Conservation (phyloP, 2,888 invertebrate genomes). For the Smittia aterrima region DNA sequence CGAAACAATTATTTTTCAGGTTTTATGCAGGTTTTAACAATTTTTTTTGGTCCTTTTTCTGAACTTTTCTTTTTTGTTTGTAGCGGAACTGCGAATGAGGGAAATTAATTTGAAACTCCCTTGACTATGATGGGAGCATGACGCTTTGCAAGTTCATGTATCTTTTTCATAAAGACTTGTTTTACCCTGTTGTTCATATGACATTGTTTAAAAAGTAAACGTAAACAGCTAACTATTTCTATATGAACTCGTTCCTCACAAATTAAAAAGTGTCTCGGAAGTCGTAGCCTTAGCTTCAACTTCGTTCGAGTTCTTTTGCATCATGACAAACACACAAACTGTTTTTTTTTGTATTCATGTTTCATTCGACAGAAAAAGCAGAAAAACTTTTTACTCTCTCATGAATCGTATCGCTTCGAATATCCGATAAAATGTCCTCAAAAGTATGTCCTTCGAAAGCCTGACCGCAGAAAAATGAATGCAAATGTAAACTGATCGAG, state of each 20-base stretch:
- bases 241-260: not conserved
- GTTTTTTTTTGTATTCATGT: not conserved
- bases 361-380: conserved; percentile 20
- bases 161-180: conserved; percentile 16
- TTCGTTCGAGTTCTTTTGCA: not conserved
- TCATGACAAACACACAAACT: not conserved
- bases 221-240: conserved; percentile 35
- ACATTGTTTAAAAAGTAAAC: conserved; percentile 29
- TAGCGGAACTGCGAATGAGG: conserved; percentile 5
- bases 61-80: not conserved
- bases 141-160: conserved; percentile 6
- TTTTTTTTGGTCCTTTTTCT: not conserved
- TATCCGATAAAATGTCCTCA: conserved; percentile 15
- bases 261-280: not conserved
- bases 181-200: conserved; percentile 37
- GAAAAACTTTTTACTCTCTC: conserved; percentile 5
- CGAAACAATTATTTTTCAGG: too few species aligned
- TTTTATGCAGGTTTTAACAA: not conserved
- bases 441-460: not conserved
- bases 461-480: conserved; percentile 7
- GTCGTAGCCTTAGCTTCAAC: not conserved
- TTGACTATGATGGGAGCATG: not conserved
- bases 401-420: conserved; percentile 26
- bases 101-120: not conserved
- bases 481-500: conserved; percentile 4